Base-by-base conservation (phyloP, 2,888 invertebrate species). In the Tiliacea aurago region DNA sequence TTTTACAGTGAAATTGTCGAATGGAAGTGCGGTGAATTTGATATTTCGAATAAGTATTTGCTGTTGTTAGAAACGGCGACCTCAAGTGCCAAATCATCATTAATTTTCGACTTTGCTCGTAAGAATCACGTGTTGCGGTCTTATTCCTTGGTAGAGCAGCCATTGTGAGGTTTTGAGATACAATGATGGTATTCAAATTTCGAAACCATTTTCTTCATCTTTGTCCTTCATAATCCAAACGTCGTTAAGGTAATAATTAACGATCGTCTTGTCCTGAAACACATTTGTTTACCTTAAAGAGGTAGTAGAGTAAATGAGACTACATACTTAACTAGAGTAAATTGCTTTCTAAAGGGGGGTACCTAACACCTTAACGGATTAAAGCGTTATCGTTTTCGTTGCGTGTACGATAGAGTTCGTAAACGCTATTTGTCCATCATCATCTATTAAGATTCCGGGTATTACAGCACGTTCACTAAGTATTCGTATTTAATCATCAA, bases 401-500 rank as follows among this genome's bases (percentile, higher is more conserved):
- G 9, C 43, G 43, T n/a, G 15, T 53, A 51, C n/a, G 51, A 69
- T 51, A 70, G 28, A 51, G 56, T 53, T 47, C 28, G 65, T 56
- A 53, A 72, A 41, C 43, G 64, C 56, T 70, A 73, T 83, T 79
- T 67, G 10, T 41, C 61, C 56, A 33, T 70, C 56, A 84, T 71
- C 67, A 58, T 71, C 66, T 67, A 67, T 70, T 76, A 67, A 51
- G 49, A 58, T 73, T 67, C 37, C 43, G 23, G 28, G 56, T 63
- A 47, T 70, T 56, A 63, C n/a, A 62, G 62, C 55, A 37, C 47
- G 47, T 76, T 49, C 47, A 63, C 41, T 70, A 37, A 58, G 33
- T 62, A 66, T 70, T 61, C 11, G 63, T 67, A 70, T 84, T 84
- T 61, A 71, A 66, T 69, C 73, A 70, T 70, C n/a, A 62, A 66